These are phyloP conservation scores for Andrena flavipes DNA, from an alignment of 2,888 invertebrate genomes.

Conservation along the genomic window DNA sequence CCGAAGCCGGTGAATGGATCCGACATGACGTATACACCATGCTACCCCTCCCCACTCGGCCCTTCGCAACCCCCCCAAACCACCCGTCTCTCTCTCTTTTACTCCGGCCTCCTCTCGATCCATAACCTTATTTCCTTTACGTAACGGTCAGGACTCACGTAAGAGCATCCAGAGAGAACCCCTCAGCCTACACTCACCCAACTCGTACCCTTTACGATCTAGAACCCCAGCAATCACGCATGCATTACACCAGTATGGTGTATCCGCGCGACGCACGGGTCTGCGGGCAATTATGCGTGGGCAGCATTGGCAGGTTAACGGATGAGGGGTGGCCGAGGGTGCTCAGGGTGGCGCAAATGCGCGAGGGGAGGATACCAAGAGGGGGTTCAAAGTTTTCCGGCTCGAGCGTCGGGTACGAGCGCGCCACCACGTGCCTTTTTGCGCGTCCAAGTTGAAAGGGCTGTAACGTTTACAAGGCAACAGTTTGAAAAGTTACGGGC, in stretches of 20 bases:
- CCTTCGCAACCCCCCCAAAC: neutral
- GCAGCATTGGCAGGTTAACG: slow-evolving; percentile 43
- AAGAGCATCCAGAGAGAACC: slow-evolving; percentile 51
- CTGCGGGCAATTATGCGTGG: slow-evolving; percentile 42
- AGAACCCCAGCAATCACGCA: slow-evolving; percentile 37
- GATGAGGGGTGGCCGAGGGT: slow-evolving; percentile 10
- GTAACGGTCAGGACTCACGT: slow-evolving; percentile 65
- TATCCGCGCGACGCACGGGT: slow-evolving; percentile 24
- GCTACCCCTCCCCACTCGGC: slow-evolving; percentile 43
- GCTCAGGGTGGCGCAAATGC: neutral
- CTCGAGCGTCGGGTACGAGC: no score
- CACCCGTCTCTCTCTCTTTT: slow-evolving; percentile 2
- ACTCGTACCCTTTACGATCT: slow-evolving; percentile 38
- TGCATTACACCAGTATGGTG: slow-evolving; percentile 27
- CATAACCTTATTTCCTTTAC: slow-evolving; percentile 73
- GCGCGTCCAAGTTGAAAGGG: no score
- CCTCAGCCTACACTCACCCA: neutral
- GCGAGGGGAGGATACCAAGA: neutral
- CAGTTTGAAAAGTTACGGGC: no score
- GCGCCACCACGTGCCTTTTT: no score
- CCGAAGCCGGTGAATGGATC: slow-evolving; percentile 80
- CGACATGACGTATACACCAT: slow-evolving; percentile 80
- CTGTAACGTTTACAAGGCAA: no score
- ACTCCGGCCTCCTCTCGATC: slow-evolving; percentile 37
- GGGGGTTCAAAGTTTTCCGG: neutral